These are phyloP conservation scores for Plecturocebus donacophilus DNA, from an alignment of 2,113 vertebrate genomes.

Conservation along the genomic window DNA sequence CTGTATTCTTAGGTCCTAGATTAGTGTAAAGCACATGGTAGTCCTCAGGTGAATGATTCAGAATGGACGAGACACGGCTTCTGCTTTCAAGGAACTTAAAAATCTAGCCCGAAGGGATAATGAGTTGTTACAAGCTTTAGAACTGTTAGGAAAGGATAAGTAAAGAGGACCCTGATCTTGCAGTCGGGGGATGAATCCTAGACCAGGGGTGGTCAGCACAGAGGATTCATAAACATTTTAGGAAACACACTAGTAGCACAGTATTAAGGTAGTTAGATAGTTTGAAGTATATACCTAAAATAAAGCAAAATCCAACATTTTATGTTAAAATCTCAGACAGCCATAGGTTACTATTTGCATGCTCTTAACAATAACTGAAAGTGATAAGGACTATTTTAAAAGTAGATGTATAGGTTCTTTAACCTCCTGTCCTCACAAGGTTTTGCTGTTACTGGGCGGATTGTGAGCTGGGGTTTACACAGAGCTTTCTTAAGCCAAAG, in stretches of 20 bases:
- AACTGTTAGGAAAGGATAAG: not conserved
- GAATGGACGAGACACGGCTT: not conserved
- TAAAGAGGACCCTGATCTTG: not conserved
- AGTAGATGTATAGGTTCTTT: conserved; percentile 21
- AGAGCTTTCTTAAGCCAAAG: not conserved
- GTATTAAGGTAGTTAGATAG: not conserved
- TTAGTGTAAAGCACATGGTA: not conserved
- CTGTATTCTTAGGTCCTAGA: not conserved
- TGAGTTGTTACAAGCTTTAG: not conserved
- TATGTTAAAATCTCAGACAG: not conserved
- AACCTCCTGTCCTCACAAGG: not conserved
- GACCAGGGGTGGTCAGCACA: not conserved
- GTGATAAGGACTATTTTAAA: not conserved
- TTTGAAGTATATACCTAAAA: not conserved
- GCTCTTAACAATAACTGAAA: not conserved
- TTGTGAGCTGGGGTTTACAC: not conserved
- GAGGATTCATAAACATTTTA: not conserved
- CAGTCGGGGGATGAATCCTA: not conserved
- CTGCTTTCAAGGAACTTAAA: not conserved
- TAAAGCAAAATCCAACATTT: not conserved
- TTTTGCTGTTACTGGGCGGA: not conserved
- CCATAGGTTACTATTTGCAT: not conserved
- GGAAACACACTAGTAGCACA: not conserved
- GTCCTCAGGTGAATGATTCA: not conserved
- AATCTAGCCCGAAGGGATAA: not conserved